Base-by-base conservation (phyloP, 2,888 invertebrate genomes). In the Agriotes lineatus region DNA sequence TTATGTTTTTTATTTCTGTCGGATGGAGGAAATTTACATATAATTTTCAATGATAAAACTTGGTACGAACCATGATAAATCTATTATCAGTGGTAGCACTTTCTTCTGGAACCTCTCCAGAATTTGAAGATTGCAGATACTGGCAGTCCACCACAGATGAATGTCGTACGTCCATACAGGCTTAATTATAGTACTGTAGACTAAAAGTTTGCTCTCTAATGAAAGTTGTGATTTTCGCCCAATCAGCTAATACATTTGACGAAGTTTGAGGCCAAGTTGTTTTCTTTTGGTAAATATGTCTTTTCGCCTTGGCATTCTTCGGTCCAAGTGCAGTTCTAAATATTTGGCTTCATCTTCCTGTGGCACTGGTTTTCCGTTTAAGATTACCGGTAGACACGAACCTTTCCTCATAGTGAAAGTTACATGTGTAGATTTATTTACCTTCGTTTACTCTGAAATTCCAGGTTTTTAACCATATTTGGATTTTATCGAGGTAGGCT, bases 231-330 rank as follows among this genome's bases (percentile, higher is more conserved):
- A 57, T 30, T 39, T 20, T 35, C 57, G 12, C 12, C 37, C 19
- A 35, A 59, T 50, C n/a, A 50, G n/a, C 25, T 25, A 50, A 14
- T 25, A 50, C 22, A 50, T 22, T 12, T 50, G 50, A 25, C 45
- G 18, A n/a, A 42, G 44, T 44, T 59, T 59, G 9, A 59, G n/a
- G 10, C 19, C 58, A 2, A 59, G 44, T 44, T 44, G 59, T 19
- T 59, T 44, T 16, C 20, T 20, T 59, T 59, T 59, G 44, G 42
- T 44, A 14, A 59, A 59, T 19, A 59, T 44, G 45, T 59, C 12
- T 16, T 35, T 57, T 35, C 9, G 14, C 37, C 57, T 35, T 1
- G 37, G 33, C 57, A 35, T 37, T 57, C 37, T 57, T 20, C 57
- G 22, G n/a, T 50, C 50, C 20, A 50, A 20, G 22, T 50, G 50